Conservation (phyloP, 2,113 vertebrate species). For the Pontoporia blainvillei region DNA sequence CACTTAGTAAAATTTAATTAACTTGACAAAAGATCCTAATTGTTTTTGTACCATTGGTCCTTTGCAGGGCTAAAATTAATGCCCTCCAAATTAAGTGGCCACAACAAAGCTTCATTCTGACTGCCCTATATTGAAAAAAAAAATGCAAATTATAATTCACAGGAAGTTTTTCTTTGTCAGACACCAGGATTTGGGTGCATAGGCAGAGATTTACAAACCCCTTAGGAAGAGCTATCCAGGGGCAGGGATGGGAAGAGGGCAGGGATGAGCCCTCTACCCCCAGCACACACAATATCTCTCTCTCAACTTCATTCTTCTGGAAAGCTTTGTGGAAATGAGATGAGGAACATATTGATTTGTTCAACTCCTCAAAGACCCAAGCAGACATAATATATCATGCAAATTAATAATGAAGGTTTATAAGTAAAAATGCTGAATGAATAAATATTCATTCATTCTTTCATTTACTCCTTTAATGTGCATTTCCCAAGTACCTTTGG, state of each 20-base stretch:
- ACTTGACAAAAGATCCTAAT: constrained; percentile 92
- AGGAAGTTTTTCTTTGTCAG: constrained; percentile 45
- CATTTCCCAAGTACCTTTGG: neutral
- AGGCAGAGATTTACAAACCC: constrained; percentile 23
- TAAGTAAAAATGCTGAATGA: constrained; percentile 60
- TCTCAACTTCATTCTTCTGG: constrained; percentile 19
- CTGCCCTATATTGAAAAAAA: constrained; percentile 72
- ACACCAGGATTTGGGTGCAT: constrained; percentile 15
- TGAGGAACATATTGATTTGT: constrained; percentile 59
- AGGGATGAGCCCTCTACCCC: neutral
- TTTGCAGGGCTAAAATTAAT: constrained; percentile 84
- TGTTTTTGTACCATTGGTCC: constrained; percentile 88
- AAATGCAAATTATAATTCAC: constrained; percentile 58
- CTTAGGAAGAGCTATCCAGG: neutral
- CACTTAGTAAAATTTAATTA: constrained; percentile 96
- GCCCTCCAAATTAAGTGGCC: constrained; percentile 80
- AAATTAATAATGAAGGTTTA: constrained; percentile 68
- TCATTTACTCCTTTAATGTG: neutral
- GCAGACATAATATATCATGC: constrained; percentile 39
- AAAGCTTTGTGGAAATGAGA: constrained; percentile 40
- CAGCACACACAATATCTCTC: neutral
- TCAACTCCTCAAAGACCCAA: constrained; percentile 62
- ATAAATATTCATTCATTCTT: constrained; percentile 18
- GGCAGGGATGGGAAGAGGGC: neutral
- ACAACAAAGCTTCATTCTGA: constrained; percentile 66